Evolutionary conservation across 2,888 invertebrate genomes (phyloP).

Genomic region (Cyclophora albipunctata): DNA sequence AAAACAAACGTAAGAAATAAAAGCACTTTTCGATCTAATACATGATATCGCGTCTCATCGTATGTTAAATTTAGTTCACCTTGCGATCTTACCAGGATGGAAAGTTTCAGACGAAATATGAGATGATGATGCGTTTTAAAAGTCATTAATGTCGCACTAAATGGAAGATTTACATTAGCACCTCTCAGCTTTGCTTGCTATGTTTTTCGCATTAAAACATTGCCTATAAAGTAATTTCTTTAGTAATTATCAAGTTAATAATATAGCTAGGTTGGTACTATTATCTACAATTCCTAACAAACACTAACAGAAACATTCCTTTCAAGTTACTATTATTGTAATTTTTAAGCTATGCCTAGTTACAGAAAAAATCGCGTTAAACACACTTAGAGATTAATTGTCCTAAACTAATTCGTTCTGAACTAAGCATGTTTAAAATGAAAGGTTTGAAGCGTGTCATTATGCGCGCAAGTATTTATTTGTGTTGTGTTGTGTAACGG

Average conservation of each 20-base stretch:
- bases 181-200: too few species aligned
- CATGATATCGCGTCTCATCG: conserved; percentile 42
- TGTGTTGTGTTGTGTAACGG: conserved; percentile 54
- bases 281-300: too few species aligned
- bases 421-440: conserved; percentile 25
- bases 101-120: conserved; percentile 36
- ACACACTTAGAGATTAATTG: conserved; percentile 20
- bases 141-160: too few species aligned
- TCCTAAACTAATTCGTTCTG: conserved; percentile 37
- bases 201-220: too few species aligned
- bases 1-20: not conserved
- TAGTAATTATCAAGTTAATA: too few species aligned
- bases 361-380: too few species aligned
- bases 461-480: conserved; percentile 52
- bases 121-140: not conserved
- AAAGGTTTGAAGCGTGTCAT: conserved; percentile 45
- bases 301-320: too few species aligned
- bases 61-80: conserved; percentile 50
- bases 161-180: too few species aligned
- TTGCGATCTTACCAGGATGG: conserved; percentile 45
- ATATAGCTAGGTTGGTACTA: too few species aligned
- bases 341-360: too few species aligned
- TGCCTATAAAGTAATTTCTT: too few species aligned
- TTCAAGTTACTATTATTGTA: too few species aligned
- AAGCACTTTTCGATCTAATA: conserved; percentile 25